phyloP scores from a whole-genome alignment of 2,113 vertebrate genomes.

The Larimichthys polyactis region DNA sequence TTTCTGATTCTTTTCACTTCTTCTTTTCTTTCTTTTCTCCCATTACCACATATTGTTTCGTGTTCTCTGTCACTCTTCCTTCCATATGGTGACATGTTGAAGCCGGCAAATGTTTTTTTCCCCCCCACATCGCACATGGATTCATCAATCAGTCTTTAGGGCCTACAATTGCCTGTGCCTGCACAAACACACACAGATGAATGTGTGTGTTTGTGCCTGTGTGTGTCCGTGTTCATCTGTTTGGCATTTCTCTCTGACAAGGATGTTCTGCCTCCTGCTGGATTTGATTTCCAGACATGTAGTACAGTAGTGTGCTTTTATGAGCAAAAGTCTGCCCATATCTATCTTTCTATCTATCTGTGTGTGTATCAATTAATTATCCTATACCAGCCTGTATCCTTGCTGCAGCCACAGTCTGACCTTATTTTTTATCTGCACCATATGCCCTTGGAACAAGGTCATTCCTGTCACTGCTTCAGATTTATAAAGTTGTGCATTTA shows the following conservation, averaged over 20 bases:
- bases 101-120: conserved; percentile 1
- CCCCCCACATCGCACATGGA: conserved; percentile 5
- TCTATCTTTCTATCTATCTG: not conserved
- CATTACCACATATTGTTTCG: not conserved
- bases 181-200: conserved; percentile 24
- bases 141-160: conserved; percentile 47
- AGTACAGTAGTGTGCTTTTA: not conserved
- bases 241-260: conserved; percentile 16
- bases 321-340: not conserved
- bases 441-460: conserved; percentile 36
- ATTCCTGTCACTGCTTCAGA: conserved; percentile 29
- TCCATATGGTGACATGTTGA: conserved; percentile 2
- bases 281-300: conserved; percentile 36
- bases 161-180: not conserved
- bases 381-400: not conserved
- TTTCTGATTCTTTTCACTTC: not conserved
- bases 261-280: too few relatives aligned
- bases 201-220: conserved; percentile 8
- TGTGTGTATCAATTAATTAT: conserved; percentile 16
- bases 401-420: not conserved
- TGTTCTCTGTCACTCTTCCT: not conserved
- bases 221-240: conserved; percentile 12
- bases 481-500: conserved; percentile 22
- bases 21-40: not conserved
- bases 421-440: conserved; percentile 31